Percentiles rank a stretch among this genome's conserved stretches.
phyloP scores from a whole-genome alignment of 2,888 invertebrate species.

The Eupithecia dodoneata region DNA sequence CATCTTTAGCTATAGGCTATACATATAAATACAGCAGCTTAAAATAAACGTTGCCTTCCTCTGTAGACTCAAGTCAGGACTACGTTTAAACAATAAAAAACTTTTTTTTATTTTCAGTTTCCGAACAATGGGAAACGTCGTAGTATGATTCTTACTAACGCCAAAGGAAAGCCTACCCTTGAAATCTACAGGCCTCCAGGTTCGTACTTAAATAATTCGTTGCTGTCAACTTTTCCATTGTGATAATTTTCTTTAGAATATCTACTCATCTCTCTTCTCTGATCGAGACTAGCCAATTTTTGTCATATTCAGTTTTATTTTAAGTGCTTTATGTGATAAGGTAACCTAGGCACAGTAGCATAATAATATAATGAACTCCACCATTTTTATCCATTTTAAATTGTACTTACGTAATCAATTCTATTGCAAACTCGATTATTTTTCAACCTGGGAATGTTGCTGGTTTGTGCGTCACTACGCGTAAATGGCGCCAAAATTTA shows the following conservation, averaged over 20 bases:
- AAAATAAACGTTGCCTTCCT: constrained; percentile 54
- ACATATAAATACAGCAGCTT: constrained; percentile 29
- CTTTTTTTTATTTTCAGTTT: constrained; percentile 69
- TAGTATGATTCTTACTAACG: constrained; percentile 88
- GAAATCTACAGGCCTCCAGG: constrained; percentile 96
- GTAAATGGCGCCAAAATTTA: constrained; percentile 81
- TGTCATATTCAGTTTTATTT: background rate
- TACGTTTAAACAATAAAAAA: background rate
- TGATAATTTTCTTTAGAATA: background rate
- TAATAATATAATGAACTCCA: background rate
- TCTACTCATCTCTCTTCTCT: constrained; percentile 18
- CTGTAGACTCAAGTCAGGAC: no score
- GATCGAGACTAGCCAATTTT: constrained; percentile 2
- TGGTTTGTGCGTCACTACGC: constrained; percentile 67
- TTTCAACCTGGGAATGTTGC: constrained; percentile 55
- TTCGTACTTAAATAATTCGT: constrained; percentile 60
- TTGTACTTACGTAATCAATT: background rate
- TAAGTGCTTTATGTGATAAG: background rate
- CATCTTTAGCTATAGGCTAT: constrained; percentile 22
- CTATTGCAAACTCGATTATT: constrained; percentile 44
- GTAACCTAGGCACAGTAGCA: background rate
- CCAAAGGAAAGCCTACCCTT: constrained; percentile 91
- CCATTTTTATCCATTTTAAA: background rate
- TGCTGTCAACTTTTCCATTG: background rate
- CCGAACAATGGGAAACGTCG: constrained; percentile 88